A percentile compares a stretch with the other conserved stretches of the same genome.
phyloP scores from a whole-genome alignment of 1,140 invertebrate species.

The Radopholus similis region DNA sequence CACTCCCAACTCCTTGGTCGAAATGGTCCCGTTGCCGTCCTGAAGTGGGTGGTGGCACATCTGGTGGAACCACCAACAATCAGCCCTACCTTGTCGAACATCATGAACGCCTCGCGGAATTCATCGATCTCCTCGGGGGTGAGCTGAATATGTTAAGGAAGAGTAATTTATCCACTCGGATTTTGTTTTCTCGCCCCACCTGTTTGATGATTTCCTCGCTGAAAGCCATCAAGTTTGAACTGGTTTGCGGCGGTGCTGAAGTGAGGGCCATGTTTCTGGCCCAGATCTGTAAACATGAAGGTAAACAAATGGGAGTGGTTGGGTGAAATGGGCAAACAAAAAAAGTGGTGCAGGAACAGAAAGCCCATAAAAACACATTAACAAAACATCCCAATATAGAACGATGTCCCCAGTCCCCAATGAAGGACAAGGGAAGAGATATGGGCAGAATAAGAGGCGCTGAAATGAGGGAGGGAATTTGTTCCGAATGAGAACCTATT shows the following conservation, averaged over 20 bases:
- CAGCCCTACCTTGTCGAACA: conserved; percentile 89
- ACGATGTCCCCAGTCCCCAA: no score
- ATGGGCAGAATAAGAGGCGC: no score
- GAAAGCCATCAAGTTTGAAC: conserved; percentile 41
- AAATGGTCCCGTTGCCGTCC: conserved; percentile 96
- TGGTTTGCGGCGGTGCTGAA: conserved; percentile 23
- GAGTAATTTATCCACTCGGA: neutral
- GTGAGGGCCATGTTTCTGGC: conserved; percentile 35
- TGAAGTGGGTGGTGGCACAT: conserved; percentile 71
- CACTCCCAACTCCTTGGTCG: conserved; percentile 94
- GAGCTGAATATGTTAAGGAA: conserved; percentile 28
- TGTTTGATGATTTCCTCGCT: conserved; percentile 47
- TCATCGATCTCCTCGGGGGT: conserved; percentile 65
- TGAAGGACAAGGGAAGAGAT: no score
- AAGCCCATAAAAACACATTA: no score
- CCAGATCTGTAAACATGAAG: neutral
- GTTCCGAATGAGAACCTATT: no score
- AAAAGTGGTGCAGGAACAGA: no score
- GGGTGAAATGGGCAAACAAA: no score
- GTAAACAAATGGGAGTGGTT: no score
- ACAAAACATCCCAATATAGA: no score
- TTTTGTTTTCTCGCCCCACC: conserved; percentile 22
- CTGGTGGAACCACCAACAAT: no score
- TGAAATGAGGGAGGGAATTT: no score
- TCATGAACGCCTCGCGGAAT: conserved; percentile 97